Percentiles rank a stretch among this genome's conserved stretches.
These are phyloP conservation scores for Drosophila elegans DNA, from an alignment of 1,140 invertebrate genomes.

Conservation along the genomic window DNA sequence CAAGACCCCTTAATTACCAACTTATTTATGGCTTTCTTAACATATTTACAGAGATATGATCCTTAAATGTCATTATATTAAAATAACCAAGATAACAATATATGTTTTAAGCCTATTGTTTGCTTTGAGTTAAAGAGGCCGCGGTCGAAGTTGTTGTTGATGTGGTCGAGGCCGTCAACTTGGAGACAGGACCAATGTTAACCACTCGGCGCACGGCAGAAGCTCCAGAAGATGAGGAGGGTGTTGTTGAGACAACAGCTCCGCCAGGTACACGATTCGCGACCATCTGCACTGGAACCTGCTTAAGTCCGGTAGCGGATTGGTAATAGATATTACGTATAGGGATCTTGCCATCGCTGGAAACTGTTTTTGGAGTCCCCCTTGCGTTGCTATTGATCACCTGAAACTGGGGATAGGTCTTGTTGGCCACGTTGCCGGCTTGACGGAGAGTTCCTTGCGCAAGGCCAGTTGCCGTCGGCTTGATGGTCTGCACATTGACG, in stretches of 20 bases:
- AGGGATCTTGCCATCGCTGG: constrained; percentile 42
- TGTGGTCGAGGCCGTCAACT: constrained; percentile 24
- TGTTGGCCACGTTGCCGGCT: constrained; percentile 36
- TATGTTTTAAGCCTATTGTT: constrained; percentile 10
- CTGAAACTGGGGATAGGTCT: constrained; percentile 59
- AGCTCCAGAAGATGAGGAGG: constrained; percentile 37
- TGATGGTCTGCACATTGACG: constrained; percentile 57
- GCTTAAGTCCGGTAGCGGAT: constrained; percentile 56
- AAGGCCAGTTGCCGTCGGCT: constrained; percentile 26
- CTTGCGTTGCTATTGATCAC: constrained; percentile 47
- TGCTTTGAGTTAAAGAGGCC: background rate
- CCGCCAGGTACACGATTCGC: constrained; percentile 37
- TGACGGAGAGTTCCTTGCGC: constrained; percentile 27
- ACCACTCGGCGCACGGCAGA: constrained; percentile 58
- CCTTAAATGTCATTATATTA: background rate
- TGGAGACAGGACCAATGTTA: constrained; percentile 50
- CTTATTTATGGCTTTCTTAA: constrained; percentile 17
- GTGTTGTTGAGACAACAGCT: background rate
- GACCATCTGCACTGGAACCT: constrained; percentile 62
- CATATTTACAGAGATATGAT: constrained; percentile 31
- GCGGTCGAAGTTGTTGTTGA: background rate
- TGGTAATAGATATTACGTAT: constrained; percentile 59
- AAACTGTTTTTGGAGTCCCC: constrained; percentile 5
- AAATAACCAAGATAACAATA: background rate
- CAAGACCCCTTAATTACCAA: background rate